phyloP scores from a whole-genome alignment of 2,113 vertebrate species.

The Agapornis roseicollis region DNA sequence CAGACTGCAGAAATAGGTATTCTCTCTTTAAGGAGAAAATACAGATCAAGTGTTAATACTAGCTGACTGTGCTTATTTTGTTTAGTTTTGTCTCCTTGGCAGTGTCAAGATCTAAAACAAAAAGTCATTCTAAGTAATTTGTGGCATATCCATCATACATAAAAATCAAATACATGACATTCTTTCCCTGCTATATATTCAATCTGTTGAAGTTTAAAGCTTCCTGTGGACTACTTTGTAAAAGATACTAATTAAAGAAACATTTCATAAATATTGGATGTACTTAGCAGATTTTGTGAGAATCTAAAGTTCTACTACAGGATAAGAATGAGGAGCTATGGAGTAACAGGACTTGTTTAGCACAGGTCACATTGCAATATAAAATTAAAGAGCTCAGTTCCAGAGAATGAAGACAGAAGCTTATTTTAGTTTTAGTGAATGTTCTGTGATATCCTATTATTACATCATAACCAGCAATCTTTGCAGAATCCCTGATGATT shows the following conservation, averaged over 20 bases:
- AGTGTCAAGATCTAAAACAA: constrained; percentile 1
- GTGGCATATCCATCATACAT: not conserved
- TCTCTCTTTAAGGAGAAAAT: not conserved
- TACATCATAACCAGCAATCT: not conserved
- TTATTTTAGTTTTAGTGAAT: not conserved
- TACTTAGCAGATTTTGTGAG: not conserved
- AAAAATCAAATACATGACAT: not conserved
- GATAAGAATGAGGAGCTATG: not conserved
- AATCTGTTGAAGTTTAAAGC: not conserved
- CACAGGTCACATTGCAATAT: not conserved
- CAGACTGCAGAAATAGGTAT: not conserved
- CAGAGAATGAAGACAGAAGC: not conserved
- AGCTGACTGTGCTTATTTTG: not conserved
- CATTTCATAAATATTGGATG: not conserved
- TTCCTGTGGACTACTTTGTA: not conserved
- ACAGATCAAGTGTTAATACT: not conserved
- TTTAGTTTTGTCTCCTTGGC: not conserved
- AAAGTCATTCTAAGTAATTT: not conserved
- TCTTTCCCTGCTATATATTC: not conserved
- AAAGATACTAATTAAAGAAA: not conserved
- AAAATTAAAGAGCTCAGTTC: not conserved
- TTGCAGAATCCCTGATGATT: not conserved
- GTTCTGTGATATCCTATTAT: not conserved
- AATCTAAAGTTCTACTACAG: not conserved
- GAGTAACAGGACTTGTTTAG: not conserved